Evolutionary conservation across 2,797 vertebrate genomes (phyloP).

Genomic region (Todus mexicanus): DNA sequence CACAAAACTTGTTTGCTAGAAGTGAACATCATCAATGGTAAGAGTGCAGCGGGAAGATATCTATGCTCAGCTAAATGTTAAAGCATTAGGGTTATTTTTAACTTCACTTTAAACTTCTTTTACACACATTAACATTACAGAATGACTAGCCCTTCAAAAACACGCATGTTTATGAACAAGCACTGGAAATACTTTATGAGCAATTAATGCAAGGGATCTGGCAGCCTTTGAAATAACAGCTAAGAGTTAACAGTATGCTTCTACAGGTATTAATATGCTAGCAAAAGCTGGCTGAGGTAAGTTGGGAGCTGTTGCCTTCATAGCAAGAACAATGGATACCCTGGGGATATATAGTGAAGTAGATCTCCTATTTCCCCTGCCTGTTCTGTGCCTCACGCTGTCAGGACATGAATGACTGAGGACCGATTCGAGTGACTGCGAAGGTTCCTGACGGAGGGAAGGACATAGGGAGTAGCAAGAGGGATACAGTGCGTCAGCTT

Average conservation of each 20-base stretch:
- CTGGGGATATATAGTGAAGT: conserved; percentile 56
- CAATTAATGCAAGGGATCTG: conserved; percentile 10
- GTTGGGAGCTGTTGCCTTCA: not conserved
- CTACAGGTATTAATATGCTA: not conserved
- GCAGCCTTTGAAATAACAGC: conserved; percentile 10
- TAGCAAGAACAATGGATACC: not conserved
- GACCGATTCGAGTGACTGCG: not conserved
- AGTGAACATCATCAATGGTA: not conserved
- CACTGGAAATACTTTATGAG: not conserved
- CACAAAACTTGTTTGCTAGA: not conserved
- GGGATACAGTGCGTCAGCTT: conserved; percentile 43
- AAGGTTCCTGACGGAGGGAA: conserved; percentile 29
- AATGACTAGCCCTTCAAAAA: not conserved
- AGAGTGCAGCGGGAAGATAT: not conserved
- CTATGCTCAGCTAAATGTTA: not conserved
- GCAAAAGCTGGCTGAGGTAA: not conserved
- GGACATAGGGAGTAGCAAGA: conserved; percentile 25
- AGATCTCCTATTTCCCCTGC: conserved; percentile 52
- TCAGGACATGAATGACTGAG: conserved; percentile 1
- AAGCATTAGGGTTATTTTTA: conserved; percentile 23
- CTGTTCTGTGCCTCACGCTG: conserved; percentile 35
- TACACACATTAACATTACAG: not conserved
- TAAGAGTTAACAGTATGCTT: not conserved
- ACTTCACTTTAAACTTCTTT: not conserved
- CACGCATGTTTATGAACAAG: not conserved